phyloP scores from a whole-genome alignment of 1,140 invertebrate species.

The Platorchestia sp. region DNA sequence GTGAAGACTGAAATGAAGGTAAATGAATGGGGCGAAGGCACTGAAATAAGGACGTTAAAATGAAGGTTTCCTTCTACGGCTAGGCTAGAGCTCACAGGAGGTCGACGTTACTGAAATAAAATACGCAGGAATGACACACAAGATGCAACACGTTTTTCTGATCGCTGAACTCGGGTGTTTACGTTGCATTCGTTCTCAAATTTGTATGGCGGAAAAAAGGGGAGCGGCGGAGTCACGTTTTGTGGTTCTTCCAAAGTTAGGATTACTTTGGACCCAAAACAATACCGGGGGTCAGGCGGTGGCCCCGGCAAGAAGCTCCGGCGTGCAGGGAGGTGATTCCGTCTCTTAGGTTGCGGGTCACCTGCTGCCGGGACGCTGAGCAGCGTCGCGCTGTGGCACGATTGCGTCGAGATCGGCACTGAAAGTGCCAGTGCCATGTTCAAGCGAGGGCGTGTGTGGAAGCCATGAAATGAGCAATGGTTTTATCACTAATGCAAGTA shows the following conservation, averaged over 20 bases:
- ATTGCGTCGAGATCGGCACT: too few species aligned
- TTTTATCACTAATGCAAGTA: too few species aligned
- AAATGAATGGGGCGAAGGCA: too few species aligned
- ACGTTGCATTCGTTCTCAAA: background rate
- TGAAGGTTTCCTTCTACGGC: too few species aligned
- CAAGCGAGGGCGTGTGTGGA: too few species aligned
- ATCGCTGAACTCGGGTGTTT: constrained; percentile 11
- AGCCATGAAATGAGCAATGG: too few species aligned
- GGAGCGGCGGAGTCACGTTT: constrained; percentile 19
- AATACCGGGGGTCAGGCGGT: background rate
- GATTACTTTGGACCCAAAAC: constrained; percentile 46
- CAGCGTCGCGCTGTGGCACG: too few species aligned
- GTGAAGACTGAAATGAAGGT: too few species aligned
- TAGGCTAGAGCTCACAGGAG: background rate
- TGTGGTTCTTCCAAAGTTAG: constrained; percentile 51
- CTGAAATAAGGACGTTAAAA: too few species aligned
- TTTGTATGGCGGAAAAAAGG: constrained; percentile 13
- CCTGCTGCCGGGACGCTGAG: too few species aligned
- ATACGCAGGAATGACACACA: background rate
- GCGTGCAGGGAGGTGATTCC: background rate
- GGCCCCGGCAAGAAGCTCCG: background rate
- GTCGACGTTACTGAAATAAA: background rate
- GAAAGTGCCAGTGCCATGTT: too few species aligned
- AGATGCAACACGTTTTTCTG: background rate
- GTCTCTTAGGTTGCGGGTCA: background rate